Base-by-base conservation (phyloP, 1,140 invertebrate species). In the Aphaenogaster ashmeadi region DNA sequence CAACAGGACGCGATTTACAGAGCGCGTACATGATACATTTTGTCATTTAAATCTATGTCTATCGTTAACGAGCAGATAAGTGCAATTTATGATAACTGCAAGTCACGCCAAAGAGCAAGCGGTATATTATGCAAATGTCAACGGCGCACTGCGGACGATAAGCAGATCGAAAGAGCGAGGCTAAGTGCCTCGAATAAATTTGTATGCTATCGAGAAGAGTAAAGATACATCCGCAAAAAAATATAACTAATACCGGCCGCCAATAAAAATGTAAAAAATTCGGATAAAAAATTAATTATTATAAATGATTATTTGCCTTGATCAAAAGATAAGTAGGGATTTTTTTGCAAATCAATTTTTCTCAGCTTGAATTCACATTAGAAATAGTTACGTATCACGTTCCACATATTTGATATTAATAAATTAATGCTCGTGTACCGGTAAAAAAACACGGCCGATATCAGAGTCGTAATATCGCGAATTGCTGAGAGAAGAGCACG, bases 41-140 rank as follows among this genome's bases (percentile, higher is more conserved):
- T 83, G 54, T 83, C 67, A 83, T 58, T 47, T 58, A 18, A 72
- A 72, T 72, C 41, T 74, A 47, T 36, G 80, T n/a, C 41, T 60
- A 74, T 74, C 67, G 80, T 58, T 83, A 83, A 83, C 80, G 54
- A 74, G 79, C 52, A 83, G 80, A 83, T 83, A 83, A 83, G 52
- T 58, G 52, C 67, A 74, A 74, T 60, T 83, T 74, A 83, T 58
- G 69, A 74, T 47, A 83, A 83, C 47, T 47, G 54, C 67, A 38
- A 72, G 47, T 83, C 79, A 72, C 41, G 67, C 66, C 52, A 72
- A 83, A 72, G 79, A 83, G 67, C 67, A 72, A 56, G 64, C 38
- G 52, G 27, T 47, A 72, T 47, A 83, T 72, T 72, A 72, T 72
- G 52, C 27, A 83, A 83, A 83, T 72, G 67, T 83, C 79, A 83